phyloP scores from a whole-genome alignment of 2,113 vertebrate species.

The Pungitius pungitius region DNA sequence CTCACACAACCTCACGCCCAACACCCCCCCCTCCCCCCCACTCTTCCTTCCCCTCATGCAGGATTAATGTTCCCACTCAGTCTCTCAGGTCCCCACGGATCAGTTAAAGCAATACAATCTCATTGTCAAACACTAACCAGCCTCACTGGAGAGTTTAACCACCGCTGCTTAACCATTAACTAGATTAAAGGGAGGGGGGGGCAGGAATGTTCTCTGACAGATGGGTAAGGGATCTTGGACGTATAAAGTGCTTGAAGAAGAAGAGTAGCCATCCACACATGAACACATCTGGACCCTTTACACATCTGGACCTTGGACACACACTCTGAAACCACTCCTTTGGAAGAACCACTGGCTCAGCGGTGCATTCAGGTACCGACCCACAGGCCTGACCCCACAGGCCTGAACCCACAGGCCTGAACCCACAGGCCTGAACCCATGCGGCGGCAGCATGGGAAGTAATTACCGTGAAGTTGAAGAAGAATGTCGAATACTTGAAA shows the following conservation, averaged over 20 bases:
- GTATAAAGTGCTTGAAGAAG: conserved; percentile 40
- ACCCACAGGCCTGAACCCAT: not conserved
- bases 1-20: conserved; percentile 33
- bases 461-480: not conserved
- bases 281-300: not conserved
- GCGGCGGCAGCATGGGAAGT: not conserved
- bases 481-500: not conserved
- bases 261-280: conserved; percentile 31
- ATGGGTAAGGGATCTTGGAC: conserved; percentile 48
- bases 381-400: too few species aligned
- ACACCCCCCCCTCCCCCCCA: conserved; percentile 30
- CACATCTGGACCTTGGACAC: too few species aligned
- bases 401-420: too few species aligned
- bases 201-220: conserved; percentile 55
- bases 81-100: conserved; percentile 59
- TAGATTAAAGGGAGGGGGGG: conserved; percentile 58
- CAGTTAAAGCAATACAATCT: conserved; percentile 68
- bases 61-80: conserved; percentile 63
- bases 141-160: conserved; percentile 69
- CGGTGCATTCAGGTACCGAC: conserved; percentile 19
- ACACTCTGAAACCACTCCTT: conserved; percentile 29
- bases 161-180: conserved; percentile 79
- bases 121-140: conserved; percentile 78
- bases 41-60: conserved; percentile 37
- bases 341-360: not conserved